Evolutionary conservation across 2,797 vertebrate genomes (phyloP).

Genomic region (Intellagama lesueurii): DNA sequence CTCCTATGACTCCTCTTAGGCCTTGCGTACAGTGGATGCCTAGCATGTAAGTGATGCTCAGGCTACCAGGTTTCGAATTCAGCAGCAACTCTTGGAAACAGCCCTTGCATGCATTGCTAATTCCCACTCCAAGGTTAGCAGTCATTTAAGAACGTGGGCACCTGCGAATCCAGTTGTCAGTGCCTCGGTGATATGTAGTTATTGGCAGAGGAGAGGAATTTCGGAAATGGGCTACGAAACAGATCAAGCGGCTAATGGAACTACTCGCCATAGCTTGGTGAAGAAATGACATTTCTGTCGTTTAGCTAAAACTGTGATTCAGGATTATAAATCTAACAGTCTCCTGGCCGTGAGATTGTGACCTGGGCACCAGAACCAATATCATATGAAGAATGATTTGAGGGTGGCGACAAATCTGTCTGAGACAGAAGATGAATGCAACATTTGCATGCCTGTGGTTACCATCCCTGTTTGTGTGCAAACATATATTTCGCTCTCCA

Average conservation of each 20-base stretch:
- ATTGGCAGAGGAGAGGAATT: neutral
- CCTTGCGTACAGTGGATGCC: neutral
- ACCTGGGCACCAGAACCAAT: neutral
- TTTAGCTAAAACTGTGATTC: neutral
- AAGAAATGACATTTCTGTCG: constrained; percentile 40
- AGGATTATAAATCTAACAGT: constrained; percentile 43
- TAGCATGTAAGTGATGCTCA: neutral
- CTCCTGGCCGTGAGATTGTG: neutral
- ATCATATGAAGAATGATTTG: neutral
- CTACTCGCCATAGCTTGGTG: constrained; percentile 30
- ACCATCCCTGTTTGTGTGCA: neutral
- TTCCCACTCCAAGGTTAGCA: neutral
- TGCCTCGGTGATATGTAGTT: accelerated
- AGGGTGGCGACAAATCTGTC: neutral
- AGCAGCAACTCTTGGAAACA: neutral
- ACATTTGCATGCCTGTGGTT: neutral
- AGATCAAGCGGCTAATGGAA: constrained; percentile 22
- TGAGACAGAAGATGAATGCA: neutral
- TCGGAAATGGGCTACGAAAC: accelerated
- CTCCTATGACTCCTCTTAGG: neutral
- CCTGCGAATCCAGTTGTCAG: neutral
- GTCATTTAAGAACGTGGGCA: neutral
- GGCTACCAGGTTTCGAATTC: neutral
- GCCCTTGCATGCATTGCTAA: neutral
- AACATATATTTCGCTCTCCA: neutral